Conservation (phyloP, 2,113 vertebrate genomes). For the Antidorcas marsupialis region DNA sequence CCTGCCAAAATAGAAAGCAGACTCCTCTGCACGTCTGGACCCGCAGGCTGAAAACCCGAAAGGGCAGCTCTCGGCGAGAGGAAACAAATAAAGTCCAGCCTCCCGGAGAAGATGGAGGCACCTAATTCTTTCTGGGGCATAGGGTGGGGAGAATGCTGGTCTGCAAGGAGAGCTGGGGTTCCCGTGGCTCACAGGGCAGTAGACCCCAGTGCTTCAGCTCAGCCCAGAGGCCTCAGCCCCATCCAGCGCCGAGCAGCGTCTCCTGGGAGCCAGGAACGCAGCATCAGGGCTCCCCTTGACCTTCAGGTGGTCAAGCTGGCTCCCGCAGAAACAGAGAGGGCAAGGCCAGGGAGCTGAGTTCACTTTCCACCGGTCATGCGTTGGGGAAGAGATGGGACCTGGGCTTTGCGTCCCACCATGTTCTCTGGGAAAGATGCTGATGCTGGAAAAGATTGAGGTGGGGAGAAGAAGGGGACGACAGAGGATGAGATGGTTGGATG, state of each 20-base stretch:
- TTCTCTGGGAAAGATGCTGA: background rate
- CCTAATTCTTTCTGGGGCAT: background rate
- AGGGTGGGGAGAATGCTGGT: fast-evolving
- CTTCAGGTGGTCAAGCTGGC: background rate
- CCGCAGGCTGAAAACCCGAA: fast-evolving
- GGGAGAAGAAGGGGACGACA: fast-evolving
- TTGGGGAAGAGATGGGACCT: background rate
- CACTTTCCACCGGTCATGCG: background rate
- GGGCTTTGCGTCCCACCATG: background rate
- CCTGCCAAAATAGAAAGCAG: background rate
- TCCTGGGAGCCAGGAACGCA: background rate
- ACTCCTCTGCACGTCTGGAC: background rate
- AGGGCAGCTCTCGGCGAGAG: fast-evolving
- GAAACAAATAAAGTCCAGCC: background rate
- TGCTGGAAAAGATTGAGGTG: background rate
- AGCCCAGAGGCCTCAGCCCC: background rate
- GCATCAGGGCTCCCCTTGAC: background rate
- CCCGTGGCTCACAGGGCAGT: fast-evolving
- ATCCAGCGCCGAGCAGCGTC: fast-evolving
- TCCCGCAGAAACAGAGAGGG: no score
- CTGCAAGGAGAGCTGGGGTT: background rate
- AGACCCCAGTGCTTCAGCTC: background rate
- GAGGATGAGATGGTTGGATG: background rate
- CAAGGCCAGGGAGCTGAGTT: background rate
- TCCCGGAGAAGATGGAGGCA: fast-evolving